Evolutionary conservation across 2,888 invertebrate species (phyloP), one percentile per base, ranked within the genome.

Genomic region (Coelogynopora nodosa): DNA sequence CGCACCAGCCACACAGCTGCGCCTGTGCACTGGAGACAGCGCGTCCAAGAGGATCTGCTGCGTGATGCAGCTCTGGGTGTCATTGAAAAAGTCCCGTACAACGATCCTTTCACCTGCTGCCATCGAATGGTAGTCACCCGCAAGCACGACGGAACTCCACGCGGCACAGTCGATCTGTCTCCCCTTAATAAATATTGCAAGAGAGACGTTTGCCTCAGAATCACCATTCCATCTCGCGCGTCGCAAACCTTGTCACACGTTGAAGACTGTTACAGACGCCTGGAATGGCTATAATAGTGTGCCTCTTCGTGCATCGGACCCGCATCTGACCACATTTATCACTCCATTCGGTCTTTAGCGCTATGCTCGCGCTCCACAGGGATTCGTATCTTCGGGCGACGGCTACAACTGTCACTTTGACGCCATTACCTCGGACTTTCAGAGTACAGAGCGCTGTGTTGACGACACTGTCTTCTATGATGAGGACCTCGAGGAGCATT

Each of bases 31-130:
- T 82, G 31, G 31, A 2, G 28, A 30, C n/a, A 26, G 1, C 2
- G 28, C 2, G 82, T 82, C 2, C 30, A 82, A 13, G 18, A 30
- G 28, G 82, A 82, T 29, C 82, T 82, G n/a, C 23, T 30, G 18
- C 82, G 82, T 27, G 82, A 82, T n/a, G 82, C 13, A 28, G 29
- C 82, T 13, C 82, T 82, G 2, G 82, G 27, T 30, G 82, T 82
- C 31, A 82, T 82, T n/a, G 27, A 82, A 30, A 18, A 29, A n/a
- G 82, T 82, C 27, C 82, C 82, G 5, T 49, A 49, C 49, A 49
- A 49, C 18, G 49, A 18, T 49, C 5, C 49, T 49, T 10, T 18
- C 49, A 18, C 49, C 5, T 49, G 49, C 5, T 49, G 49, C 5
- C 18, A 10, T 10, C 49, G 49, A 5, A n/a, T n/a, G n/a, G n/a